Conservation (phyloP, 2,888 invertebrate genomes). For the Anorthoa munda region DNA sequence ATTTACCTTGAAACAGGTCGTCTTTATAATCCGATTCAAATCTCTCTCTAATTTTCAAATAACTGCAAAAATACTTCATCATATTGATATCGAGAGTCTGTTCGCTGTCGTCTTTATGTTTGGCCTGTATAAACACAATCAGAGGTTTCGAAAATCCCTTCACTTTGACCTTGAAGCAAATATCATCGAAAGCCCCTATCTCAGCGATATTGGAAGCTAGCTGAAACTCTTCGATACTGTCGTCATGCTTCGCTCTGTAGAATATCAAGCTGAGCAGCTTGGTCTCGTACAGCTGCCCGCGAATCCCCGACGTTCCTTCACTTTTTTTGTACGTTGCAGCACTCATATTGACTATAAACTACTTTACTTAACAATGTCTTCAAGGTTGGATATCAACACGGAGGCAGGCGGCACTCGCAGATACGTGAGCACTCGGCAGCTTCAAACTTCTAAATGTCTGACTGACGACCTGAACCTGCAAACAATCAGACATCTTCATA, state of each 20-base stretch:
- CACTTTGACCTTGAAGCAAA: constrained; percentile 50
- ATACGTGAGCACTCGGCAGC: not conserved
- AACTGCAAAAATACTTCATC: constrained; percentile 44
- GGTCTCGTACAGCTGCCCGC: constrained; percentile 60
- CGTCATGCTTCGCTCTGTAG: constrained; percentile 47
- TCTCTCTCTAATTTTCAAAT: constrained; percentile 36
- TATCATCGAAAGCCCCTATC: constrained; percentile 58
- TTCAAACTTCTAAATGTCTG: not conserved
- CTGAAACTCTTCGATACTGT: constrained; percentile 44
- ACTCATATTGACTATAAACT: not conserved
- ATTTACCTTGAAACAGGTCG: constrained; percentile 23
- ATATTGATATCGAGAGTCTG: constrained; percentile 24
- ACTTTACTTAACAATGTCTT: not conserved
- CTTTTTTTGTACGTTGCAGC: not conserved
- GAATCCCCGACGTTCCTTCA: constrained; percentile 1
- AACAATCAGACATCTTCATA: not conserved
- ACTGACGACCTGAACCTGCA: not conserved
- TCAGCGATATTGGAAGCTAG: constrained; percentile 58
- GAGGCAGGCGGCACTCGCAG: too few relatives aligned
- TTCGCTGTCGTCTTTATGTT: constrained; percentile 43
- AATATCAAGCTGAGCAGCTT: constrained; percentile 56
- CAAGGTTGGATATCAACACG: not conserved
- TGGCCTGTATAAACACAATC: constrained; percentile 50
- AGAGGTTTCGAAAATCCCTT: constrained; percentile 17
- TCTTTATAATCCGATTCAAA: constrained; percentile 7